These are phyloP conservation scores for Calameuta filiformis DNA, from an alignment of 2,888 invertebrate species.

Conservation along the genomic window DNA sequence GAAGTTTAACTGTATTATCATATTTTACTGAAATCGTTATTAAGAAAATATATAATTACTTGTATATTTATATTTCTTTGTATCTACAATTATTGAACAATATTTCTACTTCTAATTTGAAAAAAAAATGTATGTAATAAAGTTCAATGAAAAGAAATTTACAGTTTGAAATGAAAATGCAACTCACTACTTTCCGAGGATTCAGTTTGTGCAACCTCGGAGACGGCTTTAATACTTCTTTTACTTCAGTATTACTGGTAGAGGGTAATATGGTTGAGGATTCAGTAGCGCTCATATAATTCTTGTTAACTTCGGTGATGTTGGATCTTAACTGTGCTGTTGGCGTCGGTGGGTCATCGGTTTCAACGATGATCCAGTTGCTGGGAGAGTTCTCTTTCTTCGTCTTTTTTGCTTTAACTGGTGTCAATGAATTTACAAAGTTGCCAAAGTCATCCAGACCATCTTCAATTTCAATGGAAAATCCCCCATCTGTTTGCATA, in stretches of 20 bases:
- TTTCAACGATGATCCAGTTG: slow-evolving; percentile 22
- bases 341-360: slow-evolving; percentile 18
- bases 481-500: slow-evolving; percentile 24
- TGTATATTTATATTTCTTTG: neutral
- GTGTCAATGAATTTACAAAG: slow-evolving; percentile 7
- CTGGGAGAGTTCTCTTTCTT: slow-evolving; percentile 11
- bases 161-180: neutral
- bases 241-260: neutral
- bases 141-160: too few relatives aligned
- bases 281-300: neutral
- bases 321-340: slow-evolving; percentile 13
- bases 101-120: too few relatives aligned
- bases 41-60: neutral
- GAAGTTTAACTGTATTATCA: neutral
- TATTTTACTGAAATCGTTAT: neutral
- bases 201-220: neutral
- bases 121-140: too few relatives aligned
- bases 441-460: slow-evolving; percentile 20
- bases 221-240: neutral
- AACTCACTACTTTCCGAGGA: neutral
- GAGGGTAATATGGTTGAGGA: neutral
- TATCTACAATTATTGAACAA: neutral
- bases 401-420: slow-evolving; percentile 10
- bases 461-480: slow-evolving; percentile 12
- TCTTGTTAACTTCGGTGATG: neutral